Conservation (phyloP, 2,113 vertebrate species). For the Chunga burmeisteri region DNA sequence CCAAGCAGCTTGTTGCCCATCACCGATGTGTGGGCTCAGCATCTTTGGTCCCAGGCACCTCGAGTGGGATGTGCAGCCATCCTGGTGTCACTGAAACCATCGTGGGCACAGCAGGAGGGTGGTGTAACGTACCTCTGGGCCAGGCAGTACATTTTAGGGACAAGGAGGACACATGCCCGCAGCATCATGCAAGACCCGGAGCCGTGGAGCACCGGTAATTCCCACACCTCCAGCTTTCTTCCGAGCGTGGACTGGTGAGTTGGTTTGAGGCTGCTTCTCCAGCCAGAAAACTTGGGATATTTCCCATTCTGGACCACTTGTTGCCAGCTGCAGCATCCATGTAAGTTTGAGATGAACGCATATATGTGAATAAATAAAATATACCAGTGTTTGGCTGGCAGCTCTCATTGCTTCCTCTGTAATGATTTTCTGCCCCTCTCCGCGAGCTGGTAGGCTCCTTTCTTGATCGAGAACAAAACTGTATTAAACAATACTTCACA, state of each 20-base stretch:
- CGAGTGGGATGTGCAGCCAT: rapidly evolving
- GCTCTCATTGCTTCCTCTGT: background rate
- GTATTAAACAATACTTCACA: conserved; percentile 38
- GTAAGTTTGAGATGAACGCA: background rate
- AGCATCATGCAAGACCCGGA: background rate
- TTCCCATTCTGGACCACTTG: background rate
- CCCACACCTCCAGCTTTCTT: background rate
- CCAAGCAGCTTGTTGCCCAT: background rate
- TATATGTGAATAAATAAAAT: background rate
- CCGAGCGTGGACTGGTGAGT: rapidly evolving
- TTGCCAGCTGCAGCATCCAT: background rate
- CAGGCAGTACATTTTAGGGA: background rate
- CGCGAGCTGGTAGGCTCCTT: background rate
- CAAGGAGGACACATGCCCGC: rapidly evolving
- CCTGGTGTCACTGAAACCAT: background rate
- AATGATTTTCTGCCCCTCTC: conserved; percentile 49
- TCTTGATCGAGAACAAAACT: conserved; percentile 31
- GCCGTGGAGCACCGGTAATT: rapidly evolving
- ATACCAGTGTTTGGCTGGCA: background rate
- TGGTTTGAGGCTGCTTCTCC: background rate
- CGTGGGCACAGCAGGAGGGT: background rate
- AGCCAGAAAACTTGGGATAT: background rate
- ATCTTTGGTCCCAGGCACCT: background rate
- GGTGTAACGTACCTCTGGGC: background rate
- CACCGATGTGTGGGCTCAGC: background rate